A percentile compares a stretch with the other conserved stretches of the same genome.
phyloP scores from a whole-genome alignment of 2,888 invertebrate genomes.

The Oeneis ivallda region DNA sequence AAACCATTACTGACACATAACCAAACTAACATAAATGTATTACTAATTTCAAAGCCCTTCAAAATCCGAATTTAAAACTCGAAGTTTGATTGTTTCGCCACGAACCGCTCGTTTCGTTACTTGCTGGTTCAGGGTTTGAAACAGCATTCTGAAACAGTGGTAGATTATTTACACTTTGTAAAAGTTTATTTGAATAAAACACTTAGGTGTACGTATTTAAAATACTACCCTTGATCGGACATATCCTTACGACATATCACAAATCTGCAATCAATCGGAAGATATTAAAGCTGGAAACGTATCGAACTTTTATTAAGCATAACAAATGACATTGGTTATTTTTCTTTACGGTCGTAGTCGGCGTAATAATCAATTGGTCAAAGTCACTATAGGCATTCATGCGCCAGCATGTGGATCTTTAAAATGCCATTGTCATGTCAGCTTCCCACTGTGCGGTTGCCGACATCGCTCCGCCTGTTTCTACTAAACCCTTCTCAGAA shows the following conservation, averaged over 20 bases:
- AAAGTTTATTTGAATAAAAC: too few relatives aligned
- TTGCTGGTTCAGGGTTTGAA: too few relatives aligned
- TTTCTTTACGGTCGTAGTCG: conserved; percentile 49
- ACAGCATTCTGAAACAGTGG: too few relatives aligned
- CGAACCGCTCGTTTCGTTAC: too few relatives aligned
- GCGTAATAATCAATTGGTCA: conserved; percentile 78
- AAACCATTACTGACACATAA: conserved; percentile 32
- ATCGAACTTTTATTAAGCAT: conserved; percentile 48
- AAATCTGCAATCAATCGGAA: not conserved
- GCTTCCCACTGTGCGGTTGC: conserved; percentile 68
- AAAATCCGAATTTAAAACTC: not conserved
- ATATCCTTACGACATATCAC: not conserved
- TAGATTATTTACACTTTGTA: too few relatives aligned
- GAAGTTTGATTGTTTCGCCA: too few relatives aligned
- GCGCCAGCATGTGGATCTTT: conserved; percentile 39
- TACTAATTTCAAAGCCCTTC: not conserved
- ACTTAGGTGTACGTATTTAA: too few relatives aligned
- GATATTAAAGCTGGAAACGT: conserved; percentile 20
- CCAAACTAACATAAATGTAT: conserved; percentile 18
- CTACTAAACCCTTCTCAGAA: conserved; percentile 49
- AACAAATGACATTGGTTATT: conserved; percentile 27
- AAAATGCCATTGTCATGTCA: conserved; percentile 62
- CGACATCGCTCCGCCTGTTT: conserved; percentile 56
- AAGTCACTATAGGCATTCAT: conserved; percentile 67
- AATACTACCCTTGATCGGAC: not conserved